Evolutionary conservation across 2,113 vertebrate genomes (phyloP), one percentile per base, ranked within the genome.

Genomic region (Zonotrichia leucophrys): DNA sequence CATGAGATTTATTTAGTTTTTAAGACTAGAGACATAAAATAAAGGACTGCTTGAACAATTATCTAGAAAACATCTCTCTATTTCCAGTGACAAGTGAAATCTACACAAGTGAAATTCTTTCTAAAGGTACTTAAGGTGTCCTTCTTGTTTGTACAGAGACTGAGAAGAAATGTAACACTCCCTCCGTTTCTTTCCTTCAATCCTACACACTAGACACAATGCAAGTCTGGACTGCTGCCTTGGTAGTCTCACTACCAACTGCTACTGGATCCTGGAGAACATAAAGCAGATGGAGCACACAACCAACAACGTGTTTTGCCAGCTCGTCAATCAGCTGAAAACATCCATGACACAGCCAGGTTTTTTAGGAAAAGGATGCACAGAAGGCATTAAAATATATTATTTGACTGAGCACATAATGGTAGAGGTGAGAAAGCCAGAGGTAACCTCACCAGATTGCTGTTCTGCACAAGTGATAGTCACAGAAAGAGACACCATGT

Each of bases 221-320:
- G 56, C 37, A 87, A 87, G 96, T 64, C 84, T 96, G 96, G 72
- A 90, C 59, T 81, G 79, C 37, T n/a, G 81, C 87, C 87, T 81
- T 89, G 81, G 79, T 83, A 46, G 53, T 77, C 66, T 94, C 39
- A 4, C 89, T 78, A 92, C 86, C 92, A 97, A 95, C 87, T 94
- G 77, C 85, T 92, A 12, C 86, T 97, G 92, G 86, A 95, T 94
- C 92, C 47, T 83, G 84, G 64, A 94, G 96, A 97, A 87, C 87
- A 85, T 35, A 69, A 96, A 96, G 87, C 95, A 97, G 91, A 97
- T 96, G 89, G 87, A 80, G 79, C 76, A 49, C 58, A 67, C 96
- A 95, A 88, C 83, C 72, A 82, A 73, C 76, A 89, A 84, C 31
- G 67, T 91, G 42, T 92, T 87, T 77, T 94, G 92, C 85, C 85